Percentiles rank a stretch among this genome's conserved stretches.
phyloP scores from a whole-genome alignment of 2,888 invertebrate species.

The Arrhopalites spinosus region DNA sequence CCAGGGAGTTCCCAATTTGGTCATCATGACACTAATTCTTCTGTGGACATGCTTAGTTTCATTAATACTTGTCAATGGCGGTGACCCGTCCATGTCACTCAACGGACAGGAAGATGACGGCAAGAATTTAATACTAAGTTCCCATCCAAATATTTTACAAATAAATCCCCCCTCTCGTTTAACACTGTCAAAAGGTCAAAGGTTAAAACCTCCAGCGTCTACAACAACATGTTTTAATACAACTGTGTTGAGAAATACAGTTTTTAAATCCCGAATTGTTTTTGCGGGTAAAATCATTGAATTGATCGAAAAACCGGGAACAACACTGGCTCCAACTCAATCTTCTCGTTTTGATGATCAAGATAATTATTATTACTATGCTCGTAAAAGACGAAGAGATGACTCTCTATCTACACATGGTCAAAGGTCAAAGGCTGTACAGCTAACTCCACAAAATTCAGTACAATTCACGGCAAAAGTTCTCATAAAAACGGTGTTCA shows the following conservation, averaged over 20 bases:
- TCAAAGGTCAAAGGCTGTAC: background rate
- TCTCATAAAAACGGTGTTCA: slow-evolving; percentile 49
- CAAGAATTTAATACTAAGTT: background rate
- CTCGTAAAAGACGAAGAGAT: slow-evolving; percentile 38
- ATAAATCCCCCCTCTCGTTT: background rate
- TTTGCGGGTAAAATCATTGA: slow-evolving; percentile 52
- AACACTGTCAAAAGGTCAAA: background rate
- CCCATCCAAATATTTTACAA: background rate
- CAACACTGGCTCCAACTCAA: background rate
- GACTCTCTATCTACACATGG: background rate
- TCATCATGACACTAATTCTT: slow-evolving; percentile 6
- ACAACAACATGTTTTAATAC: slow-evolving; percentile 44
- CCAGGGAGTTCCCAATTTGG: background rate
- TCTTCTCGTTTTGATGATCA: slow-evolving; percentile 20
- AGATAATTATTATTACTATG: slow-evolving; percentile 38
- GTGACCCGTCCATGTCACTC: background rate
- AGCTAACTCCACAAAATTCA: background rate
- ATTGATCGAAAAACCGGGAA: slow-evolving; percentile 36
- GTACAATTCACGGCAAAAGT: slow-evolving; percentile 36
- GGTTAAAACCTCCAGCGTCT: background rate
- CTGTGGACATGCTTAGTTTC: background rate
- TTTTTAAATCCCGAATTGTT: slow-evolving; percentile 44
- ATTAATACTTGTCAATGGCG: background rate
- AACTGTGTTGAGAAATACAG: slow-evolving; percentile 44
- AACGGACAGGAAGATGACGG: background rate